Percentiles rank a stretch among this genome's conserved stretches.
These are phyloP conservation scores for Dromas ardeola DNA, from an alignment of 2,113 vertebrate genomes.

Conservation along the genomic window DNA sequence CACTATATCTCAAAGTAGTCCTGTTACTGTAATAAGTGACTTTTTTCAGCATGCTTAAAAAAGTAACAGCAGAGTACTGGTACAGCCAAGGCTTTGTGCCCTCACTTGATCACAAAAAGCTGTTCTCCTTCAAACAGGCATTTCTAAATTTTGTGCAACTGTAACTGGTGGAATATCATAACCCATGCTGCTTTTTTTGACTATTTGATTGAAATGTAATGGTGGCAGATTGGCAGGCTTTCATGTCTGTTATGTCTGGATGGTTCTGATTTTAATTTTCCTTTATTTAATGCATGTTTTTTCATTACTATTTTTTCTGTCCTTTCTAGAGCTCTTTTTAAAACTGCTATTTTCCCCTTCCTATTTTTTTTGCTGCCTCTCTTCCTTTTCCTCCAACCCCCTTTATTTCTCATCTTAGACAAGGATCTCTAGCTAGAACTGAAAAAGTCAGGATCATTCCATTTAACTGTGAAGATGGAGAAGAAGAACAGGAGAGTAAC, in stretches of 20 bases:
- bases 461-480: slow-evolving; percentile 82
- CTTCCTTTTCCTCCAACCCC: slow-evolving; percentile 21
- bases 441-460: slow-evolving; percentile 89
- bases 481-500: slow-evolving; percentile 83
- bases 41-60: slow-evolving; percentile 35
- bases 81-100: neutral
- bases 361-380: slow-evolving; percentile 47
- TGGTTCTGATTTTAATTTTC: slow-evolving; percentile 38
- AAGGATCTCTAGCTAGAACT: slow-evolving; percentile 81
- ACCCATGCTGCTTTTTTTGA: neutral
- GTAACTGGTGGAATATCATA: neutral
- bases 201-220: neutral
- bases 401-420: slow-evolving; percentile 64
- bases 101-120: slow-evolving; percentile 14
- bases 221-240: neutral
- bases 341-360: slow-evolving; percentile 52
- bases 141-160: slow-evolving; percentile 22
- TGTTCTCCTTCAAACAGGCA: neutral
- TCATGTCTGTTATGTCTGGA: neutral
- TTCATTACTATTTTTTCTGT: slow-evolving; percentile 40
- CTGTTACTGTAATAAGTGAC: neutral
- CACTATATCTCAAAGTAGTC: neutral
- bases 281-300: neutral
- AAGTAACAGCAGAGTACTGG: neutral
- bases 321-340: neutral